Base-by-base conservation (phyloP, 2,888 invertebrate species). In the Phortica magna region DNA sequence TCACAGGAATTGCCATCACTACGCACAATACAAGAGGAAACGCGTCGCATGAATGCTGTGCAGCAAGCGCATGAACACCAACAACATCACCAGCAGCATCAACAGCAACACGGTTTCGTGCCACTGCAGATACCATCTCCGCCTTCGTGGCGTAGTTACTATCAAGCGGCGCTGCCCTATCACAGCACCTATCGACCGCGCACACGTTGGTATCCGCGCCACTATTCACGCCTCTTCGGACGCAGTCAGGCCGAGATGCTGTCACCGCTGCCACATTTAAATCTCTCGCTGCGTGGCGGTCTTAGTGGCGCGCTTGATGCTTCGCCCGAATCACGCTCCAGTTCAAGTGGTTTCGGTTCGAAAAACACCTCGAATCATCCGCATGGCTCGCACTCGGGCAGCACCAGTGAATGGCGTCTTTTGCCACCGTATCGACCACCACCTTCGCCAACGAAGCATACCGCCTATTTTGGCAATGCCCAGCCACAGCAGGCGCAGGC, bases 301-400 rank as follows among this genome's bases (percentile, higher is more conserved):
- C 76, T 79, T 57, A 70, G 75, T 41, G 81, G 83, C 71, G 83
- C 89, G 61, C 92, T 94, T 89, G 96, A 96, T 90, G 95, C 96
- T 9, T 97, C 97, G 4, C 97, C 97, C 0, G 97, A 97, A 91
- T 96, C 96, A 88, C 94, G 97, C 73, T 96, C 96, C 19, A 97
- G 96, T 88, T 97, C 97, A 55, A 96, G 96, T 90, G 97, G 97
- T 14, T 97, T 97, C 91, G 97, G 97, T 78, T 97, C 97, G 89
- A 97, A 97, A 90, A 98, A 97, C 92, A 97, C 96, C 53, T 96
- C 96, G 41, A 91, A 91, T 77, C 95, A 95, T 88, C 96, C 96
- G 89, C 96, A 96, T 90, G 95, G 96, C 90, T 95, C 96, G 92
- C 93, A 94, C 82, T 94, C 94, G 79, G 95, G 95, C 55, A 95